Base-by-base conservation (phyloP, 2,113 vertebrate genomes). In the Halcyon senegalensis region DNA sequence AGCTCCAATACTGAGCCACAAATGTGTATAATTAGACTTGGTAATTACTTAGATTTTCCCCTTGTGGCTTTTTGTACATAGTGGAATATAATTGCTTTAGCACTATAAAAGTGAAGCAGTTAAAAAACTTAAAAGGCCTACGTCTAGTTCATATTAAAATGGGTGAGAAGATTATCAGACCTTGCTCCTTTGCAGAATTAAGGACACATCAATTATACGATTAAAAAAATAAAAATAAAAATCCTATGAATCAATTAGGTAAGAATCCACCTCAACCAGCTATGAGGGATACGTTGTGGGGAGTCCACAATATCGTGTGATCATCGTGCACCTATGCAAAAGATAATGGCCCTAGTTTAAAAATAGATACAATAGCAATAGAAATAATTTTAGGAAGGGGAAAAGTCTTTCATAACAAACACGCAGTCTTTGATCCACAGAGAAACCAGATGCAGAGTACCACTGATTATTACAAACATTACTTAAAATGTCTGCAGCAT, bases 31-130 rank as follows among this genome's bases (percentile, higher is more conserved):
- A 94, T 82, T 84, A 87, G 72, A 78, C 48, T 94, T 81, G 51
- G 43, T 87, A 93, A 96, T 96, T 81, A 87, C 58, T 75, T 86
- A 72, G 51, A 80, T 92, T 90, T 90, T 87, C 48, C 94, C 88
- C 80, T 92, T 81, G 90, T 89, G 93, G 79, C 56, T 90, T 92
- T 96, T 81, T 84, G 68, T 75, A 90, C 68, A 82, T n/a, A 90
- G 83, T 21, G 2, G 68, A 95, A 84, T 86, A 48, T 86, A 90
- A 96, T n/a, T 94, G 88, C 68, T 84, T 90, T 68, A 93, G 75
- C 58, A 86, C 68, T 70, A 37, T 59, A 73, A 48, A 89, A 93
- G 60, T 80, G 66, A 85, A 80, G 37, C 82, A 53, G 51, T 37
- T 53, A 68, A 35, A 84, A 94, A 94, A 60, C 66, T 92, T 80